Percentiles rank a stretch among this genome's conserved stretches.
These are phyloP conservation scores for Brachypteracias leptosomus DNA, from an alignment of 2,113 vertebrate species.

Conservation along the genomic window DNA sequence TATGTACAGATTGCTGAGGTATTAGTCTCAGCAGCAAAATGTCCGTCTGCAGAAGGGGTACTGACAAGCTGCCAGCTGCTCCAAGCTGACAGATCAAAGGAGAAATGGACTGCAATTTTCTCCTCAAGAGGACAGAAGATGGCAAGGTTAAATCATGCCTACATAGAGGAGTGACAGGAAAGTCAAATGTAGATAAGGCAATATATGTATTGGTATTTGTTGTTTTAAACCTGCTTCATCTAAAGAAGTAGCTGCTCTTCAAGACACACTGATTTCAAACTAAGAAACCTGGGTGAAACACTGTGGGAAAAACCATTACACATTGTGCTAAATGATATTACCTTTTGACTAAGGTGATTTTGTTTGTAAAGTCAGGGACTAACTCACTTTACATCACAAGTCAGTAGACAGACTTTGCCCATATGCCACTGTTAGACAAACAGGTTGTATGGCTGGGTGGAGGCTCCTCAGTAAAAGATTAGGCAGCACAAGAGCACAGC, in stretches of 20 bases:
- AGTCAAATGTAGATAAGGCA: not conserved
- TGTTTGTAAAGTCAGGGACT: not conserved
- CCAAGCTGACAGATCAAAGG: slow-evolving; percentile 5
- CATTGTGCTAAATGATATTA: not conserved
- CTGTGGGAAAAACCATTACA: not conserved
- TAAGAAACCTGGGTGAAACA: not conserved
- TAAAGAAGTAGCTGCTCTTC: not conserved
- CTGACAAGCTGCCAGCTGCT: slow-evolving; percentile 25
- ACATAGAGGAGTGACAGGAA: not conserved
- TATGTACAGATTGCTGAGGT: not conserved
- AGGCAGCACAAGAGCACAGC: not conserved
- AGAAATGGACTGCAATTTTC: slow-evolving; percentile 29
- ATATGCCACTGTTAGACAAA: not conserved
- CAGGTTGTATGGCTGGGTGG: not conserved
- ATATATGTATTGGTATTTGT: not conserved
- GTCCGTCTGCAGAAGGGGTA: not conserved
- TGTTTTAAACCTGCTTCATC: not conserved
- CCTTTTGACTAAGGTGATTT: not conserved
- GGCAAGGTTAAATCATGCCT: not conserved
- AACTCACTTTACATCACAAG: not conserved
- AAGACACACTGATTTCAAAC: not conserved
- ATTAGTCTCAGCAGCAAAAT: not conserved
- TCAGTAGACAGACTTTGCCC: not conserved
- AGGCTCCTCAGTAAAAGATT: not conserved
- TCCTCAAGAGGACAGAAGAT: not conserved